Conservation (phyloP, 2,888 invertebrate genomes). For the Leptopilina syphax region DNA sequence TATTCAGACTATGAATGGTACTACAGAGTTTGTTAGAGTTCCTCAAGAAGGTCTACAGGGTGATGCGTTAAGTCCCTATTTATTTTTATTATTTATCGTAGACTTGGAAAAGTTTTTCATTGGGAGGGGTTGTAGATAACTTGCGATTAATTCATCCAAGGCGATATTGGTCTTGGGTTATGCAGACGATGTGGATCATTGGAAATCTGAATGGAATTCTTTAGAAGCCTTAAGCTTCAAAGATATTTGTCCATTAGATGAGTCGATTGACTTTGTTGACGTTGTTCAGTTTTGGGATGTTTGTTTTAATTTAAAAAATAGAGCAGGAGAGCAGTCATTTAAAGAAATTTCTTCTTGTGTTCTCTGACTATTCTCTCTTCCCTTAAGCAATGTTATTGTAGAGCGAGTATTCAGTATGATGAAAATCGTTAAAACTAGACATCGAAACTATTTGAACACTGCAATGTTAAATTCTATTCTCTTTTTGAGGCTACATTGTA, state of each 20-base stretch:
- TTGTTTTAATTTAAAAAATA: background rate
- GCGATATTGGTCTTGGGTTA: no score
- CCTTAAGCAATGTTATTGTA: background rate
- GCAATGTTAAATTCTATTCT: background rate
- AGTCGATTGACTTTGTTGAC: background rate
- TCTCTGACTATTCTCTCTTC: background rate
- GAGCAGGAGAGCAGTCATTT: background rate
- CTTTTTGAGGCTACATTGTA: background rate
- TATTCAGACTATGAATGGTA: no score
- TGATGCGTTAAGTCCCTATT: no score
- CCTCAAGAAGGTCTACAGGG: no score
- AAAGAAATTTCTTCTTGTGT: background rate
- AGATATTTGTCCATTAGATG: background rate
- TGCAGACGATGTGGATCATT: background rate
- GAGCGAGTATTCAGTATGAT: background rate
- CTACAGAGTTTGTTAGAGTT: no score
- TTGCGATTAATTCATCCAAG: no score
- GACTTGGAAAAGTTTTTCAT: no score
- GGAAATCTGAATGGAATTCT: background rate
- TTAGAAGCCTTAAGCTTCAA: background rate
- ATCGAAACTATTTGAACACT: background rate
- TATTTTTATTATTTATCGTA: no score
- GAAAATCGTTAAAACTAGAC: background rate
- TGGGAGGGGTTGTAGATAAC: no score
- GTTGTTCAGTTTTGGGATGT: background rate